Percentiles rank a stretch among this genome's conserved stretches.
These are phyloP conservation scores for Amiota mariae DNA, from an alignment of 2,888 invertebrate species.

Conservation along the genomic window DNA sequence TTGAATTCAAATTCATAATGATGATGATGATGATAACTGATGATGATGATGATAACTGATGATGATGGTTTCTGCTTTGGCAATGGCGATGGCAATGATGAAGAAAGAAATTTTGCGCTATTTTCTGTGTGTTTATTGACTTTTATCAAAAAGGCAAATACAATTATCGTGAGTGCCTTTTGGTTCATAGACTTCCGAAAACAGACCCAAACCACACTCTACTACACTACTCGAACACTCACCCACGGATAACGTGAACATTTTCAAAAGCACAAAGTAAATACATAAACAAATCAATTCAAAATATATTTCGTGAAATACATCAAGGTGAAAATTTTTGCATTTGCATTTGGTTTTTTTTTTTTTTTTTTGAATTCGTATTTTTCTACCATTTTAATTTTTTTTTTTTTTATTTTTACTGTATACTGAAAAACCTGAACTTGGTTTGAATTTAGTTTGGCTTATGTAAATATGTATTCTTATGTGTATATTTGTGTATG, in stretches of 20 bases:
- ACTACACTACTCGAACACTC: neutral
- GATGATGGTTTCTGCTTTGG: too few species aligned
- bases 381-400: neutral
- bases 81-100: neutral
- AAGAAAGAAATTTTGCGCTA: neutral
- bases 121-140: slow-evolving; percentile 5
- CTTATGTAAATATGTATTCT: too few species aligned
- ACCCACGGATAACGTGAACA: neutral
- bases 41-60: too few species aligned
- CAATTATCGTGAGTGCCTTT: slow-evolving; percentile 23
- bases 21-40: too few species aligned
- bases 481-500: too few species aligned
- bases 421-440: too few species aligned
- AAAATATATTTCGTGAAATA: slow-evolving; percentile 1
- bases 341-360: slow-evolving; percentile 16
- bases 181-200: neutral
- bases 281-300: slow-evolving; percentile 14
- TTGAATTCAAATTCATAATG: too few species aligned
- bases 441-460: too few species aligned
- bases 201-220: neutral
- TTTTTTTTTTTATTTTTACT: slow-evolving; percentile 4
- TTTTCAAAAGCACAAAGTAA: slow-evolving; percentile 18
- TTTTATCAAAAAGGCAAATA: slow-evolving; percentile 25
- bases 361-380: neutral
- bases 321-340: slow-evolving; percentile 27